Evolutionary conservation across 1,140 invertebrate genomes (phyloP).

Genomic region (Lerema accius): DNA sequence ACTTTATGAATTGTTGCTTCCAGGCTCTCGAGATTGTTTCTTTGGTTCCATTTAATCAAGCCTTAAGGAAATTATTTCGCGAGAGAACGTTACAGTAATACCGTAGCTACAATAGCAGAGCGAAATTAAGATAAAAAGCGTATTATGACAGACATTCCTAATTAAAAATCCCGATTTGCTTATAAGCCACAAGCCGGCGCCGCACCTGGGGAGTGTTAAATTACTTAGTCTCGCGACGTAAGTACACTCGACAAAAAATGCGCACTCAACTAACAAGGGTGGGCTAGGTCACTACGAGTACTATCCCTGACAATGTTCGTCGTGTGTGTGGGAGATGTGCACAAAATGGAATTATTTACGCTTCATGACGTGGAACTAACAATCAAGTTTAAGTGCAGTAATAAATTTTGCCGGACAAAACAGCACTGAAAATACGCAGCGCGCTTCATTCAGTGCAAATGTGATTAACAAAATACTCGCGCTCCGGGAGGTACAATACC

Average conservation of each 20-base stretch:
- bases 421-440: conserved; percentile 48
- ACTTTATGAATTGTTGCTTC: conserved; percentile 64
- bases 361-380: conserved; percentile 52
- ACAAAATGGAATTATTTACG: conserved; percentile 47
- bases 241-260: conserved; percentile 50
- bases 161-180: conserved; percentile 73
- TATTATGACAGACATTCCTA: conserved; percentile 66
- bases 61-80: conserved; percentile 23
- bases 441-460: conserved; percentile 48
- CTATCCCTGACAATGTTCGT: conserved; percentile 18
- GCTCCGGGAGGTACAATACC: conserved; percentile 40
- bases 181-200: conserved; percentile 62
- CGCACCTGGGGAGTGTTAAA: conserved; percentile 70
- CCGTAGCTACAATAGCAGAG: conserved; percentile 16
- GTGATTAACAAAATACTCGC: conserved; percentile 52
- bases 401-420: conserved; percentile 52
- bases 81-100: conserved; percentile 13
- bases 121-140: conserved; percentile 48
- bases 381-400: conserved; percentile 52
- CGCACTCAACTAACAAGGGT: conserved; percentile 43
- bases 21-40: conserved; percentile 34
- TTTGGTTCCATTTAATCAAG: conserved; percentile 36
- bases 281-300: conserved; percentile 40
- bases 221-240: conserved; percentile 43
- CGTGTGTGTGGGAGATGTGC: conserved; percentile 27